Percentiles rank a stretch among this genome's conserved stretches.
These are phyloP conservation scores for Agriotes lineatus DNA, from an alignment of 2,888 invertebrate species.

Conservation along the genomic window DNA sequence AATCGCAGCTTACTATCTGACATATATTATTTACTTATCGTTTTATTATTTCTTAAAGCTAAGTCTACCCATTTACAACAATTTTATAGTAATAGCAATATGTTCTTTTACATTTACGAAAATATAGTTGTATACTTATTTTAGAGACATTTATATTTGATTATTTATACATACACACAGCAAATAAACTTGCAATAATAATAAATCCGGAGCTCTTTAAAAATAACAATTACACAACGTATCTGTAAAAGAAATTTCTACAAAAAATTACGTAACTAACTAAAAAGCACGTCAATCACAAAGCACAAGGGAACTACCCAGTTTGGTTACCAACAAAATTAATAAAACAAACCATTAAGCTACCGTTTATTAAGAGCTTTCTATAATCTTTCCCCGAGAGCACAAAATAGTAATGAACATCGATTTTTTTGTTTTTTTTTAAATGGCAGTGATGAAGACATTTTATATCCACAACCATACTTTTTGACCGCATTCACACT, in stretches of 20 bases:
- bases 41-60: slow-evolving; percentile 19
- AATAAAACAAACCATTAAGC: neutral
- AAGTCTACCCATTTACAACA: slow-evolving; percentile 29
- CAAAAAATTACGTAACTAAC: neutral
- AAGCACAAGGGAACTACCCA: neutral
- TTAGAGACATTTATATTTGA: slow-evolving; percentile 8
- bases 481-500: neutral
- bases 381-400: neutral
- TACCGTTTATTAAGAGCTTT: slow-evolving; percentile 7
- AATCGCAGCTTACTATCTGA: slow-evolving; percentile 16
- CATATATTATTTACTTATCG: slow-evolving; percentile 22
- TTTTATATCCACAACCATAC: neutral
- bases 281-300: neutral
- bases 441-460: slow-evolving; percentile 7
- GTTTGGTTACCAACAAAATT: neutral
- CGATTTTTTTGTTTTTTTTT: slow-evolving; percentile 3
- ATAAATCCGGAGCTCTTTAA: neutral
- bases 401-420: neutral
- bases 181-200: slow-evolving; percentile 1
- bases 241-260: neutral
- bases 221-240: neutral
- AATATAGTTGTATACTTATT: slow-evolving; percentile 38
- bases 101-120: slow-evolving; percentile 42
- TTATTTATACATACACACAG: slow-evolving; percentile 8
- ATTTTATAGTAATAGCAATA: slow-evolving; percentile 32